phyloP scores from a whole-genome alignment of 1,140 invertebrate genomes.

The Drosophila watanabei region DNA sequence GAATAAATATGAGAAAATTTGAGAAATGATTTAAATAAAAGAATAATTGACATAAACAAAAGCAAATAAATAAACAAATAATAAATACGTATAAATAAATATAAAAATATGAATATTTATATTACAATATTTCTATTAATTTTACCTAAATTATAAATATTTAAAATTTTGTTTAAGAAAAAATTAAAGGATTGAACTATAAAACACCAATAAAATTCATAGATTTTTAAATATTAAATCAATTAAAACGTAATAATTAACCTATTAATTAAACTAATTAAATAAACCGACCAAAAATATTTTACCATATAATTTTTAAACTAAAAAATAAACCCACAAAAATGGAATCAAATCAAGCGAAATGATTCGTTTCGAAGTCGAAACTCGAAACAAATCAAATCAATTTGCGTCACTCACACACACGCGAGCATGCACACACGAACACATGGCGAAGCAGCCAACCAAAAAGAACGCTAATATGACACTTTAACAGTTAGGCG shows the following conservation, averaged over 20 bases:
- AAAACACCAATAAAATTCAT: not conserved
- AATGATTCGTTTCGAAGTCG: conserved; percentile 15
- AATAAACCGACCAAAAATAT: not conserved
- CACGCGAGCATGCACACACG: conserved; percentile 22
- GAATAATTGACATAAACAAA: not conserved
- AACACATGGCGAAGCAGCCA: conserved; percentile 62
- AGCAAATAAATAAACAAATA: not conserved
- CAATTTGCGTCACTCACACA: conserved; percentile 67
- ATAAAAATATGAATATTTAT: too few relatives aligned
- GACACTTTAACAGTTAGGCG: conserved; percentile 82
- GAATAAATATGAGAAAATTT: not conserved
- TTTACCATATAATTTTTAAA: not conserved
- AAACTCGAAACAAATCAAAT: conserved; percentile 73
- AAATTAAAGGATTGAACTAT: not conserved
- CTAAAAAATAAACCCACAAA: not conserved
- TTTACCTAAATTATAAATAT: too few relatives aligned
- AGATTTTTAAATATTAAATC: not conserved
- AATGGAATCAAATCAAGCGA: conserved; percentile 11
- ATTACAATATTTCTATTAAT: too few relatives aligned
- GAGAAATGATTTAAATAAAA: too few relatives aligned
- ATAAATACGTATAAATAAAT: too few relatives aligned
- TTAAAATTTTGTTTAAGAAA: not conserved
- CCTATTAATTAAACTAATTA: not conserved
- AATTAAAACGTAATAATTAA: not conserved
- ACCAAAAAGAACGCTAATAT: conserved; percentile 84